Base-by-base conservation (phyloP, 2,888 invertebrate genomes). In the Argynnis bischoffii region DNA sequence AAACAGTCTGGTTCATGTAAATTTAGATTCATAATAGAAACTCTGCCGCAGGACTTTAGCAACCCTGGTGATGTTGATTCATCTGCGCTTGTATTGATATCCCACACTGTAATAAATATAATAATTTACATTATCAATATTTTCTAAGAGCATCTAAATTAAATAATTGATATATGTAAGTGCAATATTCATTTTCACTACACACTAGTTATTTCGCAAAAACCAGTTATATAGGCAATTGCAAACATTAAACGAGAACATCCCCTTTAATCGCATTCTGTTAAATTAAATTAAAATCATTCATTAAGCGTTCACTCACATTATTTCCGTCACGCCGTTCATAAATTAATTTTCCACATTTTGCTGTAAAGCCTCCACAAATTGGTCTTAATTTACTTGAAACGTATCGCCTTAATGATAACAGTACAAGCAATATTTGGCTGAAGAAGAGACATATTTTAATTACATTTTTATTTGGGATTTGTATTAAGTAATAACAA, bases 361-460 rank as follows among this genome's bases (percentile, higher is more conserved):
- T 85, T 79, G 79, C 75, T 78, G 83, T 83, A 86, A 88, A 89
- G 88, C 87, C 88, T 85, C 81, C 82, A 83, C 88, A 90, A 91
- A 90, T 90, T 90, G 88, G 82, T 88, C 86, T 89, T 90, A 90
- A 92, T 90, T 90, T 85, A 86, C 85, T 84, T 78, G 85, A 87
- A 89, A 90, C 82, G 84, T 90, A 88, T 86, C 85, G 82, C 84
- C 81, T 82, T 88, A 88, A 89, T 89, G 83, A 81, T 88, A 83
- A 89, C 84, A 82, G 79, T 87, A 84, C 88, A 86, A 88, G 86
- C 85, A 89, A 89, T 89, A 88, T 89, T 66, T 57, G 55, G 54
- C 63, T 46, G 61, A 63, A 67, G 65, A 61, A 51, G 65, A 63
- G 51, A 66, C n/a, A 60, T 41, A 63, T 66, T 60, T 68, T 48